Evolutionary conservation across 2,113 vertebrate species (phyloP).

Genomic region (Gambusia affinis): DNA sequence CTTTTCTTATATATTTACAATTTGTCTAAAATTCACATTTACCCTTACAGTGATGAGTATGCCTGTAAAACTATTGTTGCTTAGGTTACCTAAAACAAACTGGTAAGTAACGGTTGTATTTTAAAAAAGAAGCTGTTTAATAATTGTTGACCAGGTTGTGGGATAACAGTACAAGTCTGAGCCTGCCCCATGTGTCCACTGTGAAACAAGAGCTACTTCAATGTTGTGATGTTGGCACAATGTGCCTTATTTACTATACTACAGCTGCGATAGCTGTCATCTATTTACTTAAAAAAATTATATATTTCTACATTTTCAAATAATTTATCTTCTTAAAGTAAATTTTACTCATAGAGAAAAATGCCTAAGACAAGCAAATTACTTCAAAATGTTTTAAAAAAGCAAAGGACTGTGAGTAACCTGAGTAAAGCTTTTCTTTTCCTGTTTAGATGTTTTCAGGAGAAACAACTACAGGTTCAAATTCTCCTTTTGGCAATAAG

Average conservation of each 20-base stretch:
- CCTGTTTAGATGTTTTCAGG: constrained; percentile 7
- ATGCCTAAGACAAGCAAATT: background rate
- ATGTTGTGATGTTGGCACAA: constrained; percentile 40
- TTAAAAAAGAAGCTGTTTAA: constrained; percentile 34
- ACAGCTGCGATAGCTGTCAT: constrained; percentile 28
- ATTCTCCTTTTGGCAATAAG: constrained; percentile 29
- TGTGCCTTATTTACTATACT: constrained; percentile 26
- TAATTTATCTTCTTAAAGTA: background rate
- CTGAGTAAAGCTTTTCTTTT: background rate
- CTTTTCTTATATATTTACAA: background rate
- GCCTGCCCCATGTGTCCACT: constrained; percentile 56
- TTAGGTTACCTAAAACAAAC: background rate
- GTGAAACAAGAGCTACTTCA: constrained; percentile 62
- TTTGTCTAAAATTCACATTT: background rate
- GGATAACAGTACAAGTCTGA: constrained; percentile 64
- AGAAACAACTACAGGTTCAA: constrained; percentile 1
- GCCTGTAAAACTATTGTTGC: constrained; percentile 8
- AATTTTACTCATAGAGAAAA: background rate
- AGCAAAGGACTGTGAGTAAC: background rate
- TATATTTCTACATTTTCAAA: background rate
- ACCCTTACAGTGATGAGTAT: background rate
- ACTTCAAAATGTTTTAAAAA: constrained; percentile 9
- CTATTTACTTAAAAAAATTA: constrained; percentile 17
- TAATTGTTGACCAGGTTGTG: constrained; percentile 40
- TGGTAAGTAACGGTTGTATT: background rate